Evolutionary conservation across 2,113 vertebrate species (phyloP), one percentile per base, ranked within the genome.

Genomic region (Otolemur garnettii): DNA sequence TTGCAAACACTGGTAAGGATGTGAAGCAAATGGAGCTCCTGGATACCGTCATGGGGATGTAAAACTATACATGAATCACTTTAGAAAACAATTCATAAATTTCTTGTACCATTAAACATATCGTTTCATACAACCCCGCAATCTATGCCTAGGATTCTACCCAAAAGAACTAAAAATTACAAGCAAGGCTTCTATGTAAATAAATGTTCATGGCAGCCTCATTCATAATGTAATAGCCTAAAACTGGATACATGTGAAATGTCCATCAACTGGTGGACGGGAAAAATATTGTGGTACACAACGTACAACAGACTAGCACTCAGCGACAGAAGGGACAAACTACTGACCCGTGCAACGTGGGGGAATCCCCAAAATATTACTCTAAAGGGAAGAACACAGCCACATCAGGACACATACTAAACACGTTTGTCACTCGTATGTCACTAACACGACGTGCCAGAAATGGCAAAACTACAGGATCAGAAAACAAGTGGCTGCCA

Each of bases 141-240:
- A 77, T 69, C 45, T 17, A 90, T 7, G 53, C 75, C 30, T 77
- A 80, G 10, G 28, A 83, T 53, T 78, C 64, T 82, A 92, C 13
- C 33, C 59, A 50, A 57, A 26, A 96, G 18, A 84, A 87, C 60
- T 84, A 72, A 92, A 87, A 94, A 62, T 24, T 75, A 95, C 22
- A 81, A 81, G 12, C n/a, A 57, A 81, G 18, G 64, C 26, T 30
- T 59, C 10, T 30, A 60, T 22, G 64, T 57, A 7, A 81, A 89
- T 57, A 7, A 81, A 89, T 50, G 14, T 62, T 85, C 68, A 77
- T 1, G 84, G 42, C 8, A 86, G 75, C 35, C 90, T 86, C 45
- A 86, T 80, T 82, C n/a, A 30, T n/a, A 59, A 90, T 12, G 24
- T n/a, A 59, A 90, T 15, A n/a, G 59, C 9, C 64, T 85, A 81